phyloP scores from a whole-genome alignment of 2,888 invertebrate genomes.

The Tetranychus truncatus region DNA sequence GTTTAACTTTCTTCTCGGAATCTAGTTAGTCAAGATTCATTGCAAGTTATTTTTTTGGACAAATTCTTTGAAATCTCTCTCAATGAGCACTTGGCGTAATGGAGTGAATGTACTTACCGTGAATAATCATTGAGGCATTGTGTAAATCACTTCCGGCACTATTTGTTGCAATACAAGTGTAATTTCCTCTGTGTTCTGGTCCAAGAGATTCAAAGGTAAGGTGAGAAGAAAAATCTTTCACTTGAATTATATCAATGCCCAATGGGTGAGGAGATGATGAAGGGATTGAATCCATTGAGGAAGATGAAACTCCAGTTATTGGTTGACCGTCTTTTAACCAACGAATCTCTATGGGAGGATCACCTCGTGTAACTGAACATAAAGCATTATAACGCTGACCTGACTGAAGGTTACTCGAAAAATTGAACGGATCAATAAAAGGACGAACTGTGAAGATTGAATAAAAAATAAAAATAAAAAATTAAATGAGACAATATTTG shows the following conservation, averaged over 20 bases:
- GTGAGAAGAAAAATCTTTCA: slow-evolving; percentile 30
- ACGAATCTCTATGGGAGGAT: slow-evolving; percentile 30
- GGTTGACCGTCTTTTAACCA: slow-evolving; percentile 32
- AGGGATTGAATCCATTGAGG: slow-evolving; percentile 25
- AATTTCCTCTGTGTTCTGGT: slow-evolving; percentile 31
- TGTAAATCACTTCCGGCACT: slow-evolving; percentile 29
- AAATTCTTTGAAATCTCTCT: slow-evolving; percentile 3
- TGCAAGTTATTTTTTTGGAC: neutral
- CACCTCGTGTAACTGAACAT: slow-evolving; percentile 34
- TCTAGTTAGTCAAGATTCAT: too few species aligned
- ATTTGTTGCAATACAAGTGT: slow-evolving; percentile 31
- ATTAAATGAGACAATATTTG: neutral
- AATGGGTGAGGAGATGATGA: slow-evolving; percentile 24
- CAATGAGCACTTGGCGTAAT: neutral
- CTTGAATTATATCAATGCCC: slow-evolving; percentile 28
- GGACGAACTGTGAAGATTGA: slow-evolving; percentile 46
- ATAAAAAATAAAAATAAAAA: neutral
- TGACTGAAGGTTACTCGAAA: slow-evolving; percentile 34
- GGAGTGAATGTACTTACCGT: slow-evolving; percentile 22
- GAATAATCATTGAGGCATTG: slow-evolving; percentile 30
- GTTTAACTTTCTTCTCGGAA: too few species aligned
- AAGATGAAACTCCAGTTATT: slow-evolving; percentile 15
- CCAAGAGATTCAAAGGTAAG: slow-evolving; percentile 30
- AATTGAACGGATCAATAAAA: slow-evolving; percentile 40
- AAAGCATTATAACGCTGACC: slow-evolving; percentile 34